Percentiles rank a stretch among this genome's conserved stretches.
Evolutionary conservation across 1,140 invertebrate genomes (phyloP).

Genomic region (Atta texana): DNA sequence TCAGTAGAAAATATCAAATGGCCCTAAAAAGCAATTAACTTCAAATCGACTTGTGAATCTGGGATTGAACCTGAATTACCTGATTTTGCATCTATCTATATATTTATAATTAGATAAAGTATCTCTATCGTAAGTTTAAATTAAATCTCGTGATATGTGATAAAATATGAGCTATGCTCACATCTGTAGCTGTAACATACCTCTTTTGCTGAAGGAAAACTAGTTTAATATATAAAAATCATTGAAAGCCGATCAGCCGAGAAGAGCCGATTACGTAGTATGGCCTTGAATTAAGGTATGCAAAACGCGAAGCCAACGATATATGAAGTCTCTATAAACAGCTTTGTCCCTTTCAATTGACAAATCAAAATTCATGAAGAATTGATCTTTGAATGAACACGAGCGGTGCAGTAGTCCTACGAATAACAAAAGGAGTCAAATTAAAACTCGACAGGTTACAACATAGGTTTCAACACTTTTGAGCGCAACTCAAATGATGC

Average conservation of each 20-base stretch:
- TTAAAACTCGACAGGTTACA: not conserved
- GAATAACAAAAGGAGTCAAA: conserved; percentile 21
- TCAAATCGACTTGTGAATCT: too few relatives aligned
- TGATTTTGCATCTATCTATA: not conserved
- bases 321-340: not conserved
- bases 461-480: not conserved
- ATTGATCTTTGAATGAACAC: conserved; percentile 10
- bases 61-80: too few relatives aligned
- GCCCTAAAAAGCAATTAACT: too few relatives aligned
- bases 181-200: not conserved
- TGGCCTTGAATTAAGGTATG: conserved; percentile 62
- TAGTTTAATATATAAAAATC: conserved; percentile 61
- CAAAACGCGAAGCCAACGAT: conserved; percentile 3
- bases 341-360: not conserved
- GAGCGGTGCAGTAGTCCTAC: not conserved
- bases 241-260: conserved; percentile 23
- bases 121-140: not conserved
- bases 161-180: conserved; percentile 8
- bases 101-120: not conserved
- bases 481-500: not conserved
- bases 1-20: too few relatives aligned
- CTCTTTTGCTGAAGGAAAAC: conserved; percentile 20
- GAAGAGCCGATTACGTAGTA: conserved; percentile 25
- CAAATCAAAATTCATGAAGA: conserved; percentile 26
- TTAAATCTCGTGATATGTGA: not conserved